Conservation (phyloP, 2,113 vertebrate species). For the Gobiocypris rarus region DNA sequence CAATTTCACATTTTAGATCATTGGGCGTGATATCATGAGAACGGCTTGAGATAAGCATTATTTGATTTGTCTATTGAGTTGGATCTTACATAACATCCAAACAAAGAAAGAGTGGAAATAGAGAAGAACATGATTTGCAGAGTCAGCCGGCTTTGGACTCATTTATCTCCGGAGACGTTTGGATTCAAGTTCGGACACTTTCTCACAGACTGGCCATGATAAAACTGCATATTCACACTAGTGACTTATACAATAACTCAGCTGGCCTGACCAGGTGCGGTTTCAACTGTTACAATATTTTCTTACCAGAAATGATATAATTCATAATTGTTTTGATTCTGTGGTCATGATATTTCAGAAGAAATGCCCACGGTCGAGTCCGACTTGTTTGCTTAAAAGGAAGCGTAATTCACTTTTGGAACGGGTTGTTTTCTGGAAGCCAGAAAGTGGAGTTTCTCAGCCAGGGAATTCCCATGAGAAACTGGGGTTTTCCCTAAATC, state of each 20-base stretch:
- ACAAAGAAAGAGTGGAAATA: background rate
- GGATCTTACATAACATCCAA: slow-evolving; percentile 50
- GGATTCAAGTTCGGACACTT: slow-evolving; percentile 56
- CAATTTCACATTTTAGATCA: slow-evolving; percentile 2
- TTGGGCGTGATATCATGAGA: slow-evolving; percentile 57
- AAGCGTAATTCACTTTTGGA: slow-evolving; percentile 3
- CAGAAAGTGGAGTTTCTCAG: slow-evolving; percentile 2
- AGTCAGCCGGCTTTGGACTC: slow-evolving; percentile 56
- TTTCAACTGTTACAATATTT: background rate
- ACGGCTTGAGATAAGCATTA: slow-evolving; percentile 49
- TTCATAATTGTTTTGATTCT: slow-evolving; percentile 1
- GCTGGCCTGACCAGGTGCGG: background rate
- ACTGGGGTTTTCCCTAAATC: slow-evolving; percentile 5
- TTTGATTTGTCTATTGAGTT: slow-evolving; percentile 60
- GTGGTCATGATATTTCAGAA: slow-evolving; percentile 28
- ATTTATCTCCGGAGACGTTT: slow-evolving; percentile 38
- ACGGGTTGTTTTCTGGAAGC: slow-evolving; percentile 9
- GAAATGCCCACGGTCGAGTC: slow-evolving; percentile 25
- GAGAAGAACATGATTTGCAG: slow-evolving; percentile 50
- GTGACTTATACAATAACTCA: slow-evolving; percentile 46
- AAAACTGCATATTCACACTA: slow-evolving; percentile 39
- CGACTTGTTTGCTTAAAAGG: slow-evolving; percentile 33
- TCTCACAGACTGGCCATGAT: slow-evolving; percentile 49
- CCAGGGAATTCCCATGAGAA: slow-evolving; percentile 26
- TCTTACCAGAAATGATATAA: slow-evolving; percentile 4